A percentile compares a stretch with the other conserved stretches of the same genome.
Evolutionary conservation across 2,888 invertebrate genomes (phyloP).

Genomic region (Cephonodes hylas): DNA sequence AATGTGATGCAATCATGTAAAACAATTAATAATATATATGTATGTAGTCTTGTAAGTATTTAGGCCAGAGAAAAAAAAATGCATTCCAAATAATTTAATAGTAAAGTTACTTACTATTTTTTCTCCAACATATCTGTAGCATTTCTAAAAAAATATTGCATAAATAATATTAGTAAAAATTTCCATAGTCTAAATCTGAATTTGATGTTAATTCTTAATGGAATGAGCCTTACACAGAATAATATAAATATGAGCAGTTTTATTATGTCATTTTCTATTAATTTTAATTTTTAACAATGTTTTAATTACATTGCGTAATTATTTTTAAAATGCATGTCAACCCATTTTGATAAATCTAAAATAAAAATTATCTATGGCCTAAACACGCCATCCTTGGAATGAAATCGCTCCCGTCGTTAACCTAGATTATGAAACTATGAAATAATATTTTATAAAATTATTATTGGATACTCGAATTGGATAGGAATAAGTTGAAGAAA

Average conservation of each 20-base stretch:
- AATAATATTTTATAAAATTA: too few species aligned
- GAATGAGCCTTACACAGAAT: too few species aligned
- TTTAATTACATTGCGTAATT: too few species aligned
- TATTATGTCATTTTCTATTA: too few species aligned
- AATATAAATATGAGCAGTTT: too few species aligned
- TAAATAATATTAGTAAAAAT: not conserved
- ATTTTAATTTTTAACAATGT: too few species aligned
- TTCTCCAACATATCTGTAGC: not conserved
- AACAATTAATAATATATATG: not conserved
- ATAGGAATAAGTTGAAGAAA: too few species aligned
- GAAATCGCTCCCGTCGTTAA: too few species aligned
- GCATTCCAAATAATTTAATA: not conserved
- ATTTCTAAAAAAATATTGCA: not conserved
- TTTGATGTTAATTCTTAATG: not conserved
- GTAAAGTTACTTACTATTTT: too few species aligned
- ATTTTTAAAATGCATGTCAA: too few species aligned
- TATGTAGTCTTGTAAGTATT: not conserved
- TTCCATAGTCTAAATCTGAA: not conserved
- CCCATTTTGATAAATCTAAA: not conserved
- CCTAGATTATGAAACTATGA: too few species aligned
- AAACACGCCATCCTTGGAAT: not conserved
- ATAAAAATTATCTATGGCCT: not conserved
- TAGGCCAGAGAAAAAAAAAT: not conserved
- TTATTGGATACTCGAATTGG: too few species aligned
- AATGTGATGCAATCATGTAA: slow-evolving; percentile 4